Conservation (phyloP, 1,140 invertebrate genomes). For the Drosophila aff. region DNA sequence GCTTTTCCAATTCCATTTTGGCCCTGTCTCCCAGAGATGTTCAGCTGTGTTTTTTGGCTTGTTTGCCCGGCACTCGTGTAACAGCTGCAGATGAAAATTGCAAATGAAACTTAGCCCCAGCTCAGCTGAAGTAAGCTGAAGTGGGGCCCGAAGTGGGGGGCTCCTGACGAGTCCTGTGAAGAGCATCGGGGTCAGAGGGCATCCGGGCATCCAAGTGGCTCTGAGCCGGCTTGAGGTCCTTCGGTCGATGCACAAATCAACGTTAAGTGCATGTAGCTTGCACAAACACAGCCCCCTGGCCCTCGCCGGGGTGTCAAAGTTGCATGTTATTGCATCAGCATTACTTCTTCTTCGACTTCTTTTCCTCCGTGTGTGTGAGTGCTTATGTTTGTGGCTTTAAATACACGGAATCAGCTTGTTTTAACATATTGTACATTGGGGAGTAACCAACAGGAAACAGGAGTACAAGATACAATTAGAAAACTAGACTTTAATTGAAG, state of each 20-base stretch:
- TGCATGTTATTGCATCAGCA: conserved; percentile 80
- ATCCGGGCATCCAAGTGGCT: conserved; percentile 33
- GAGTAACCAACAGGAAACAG: neutral
- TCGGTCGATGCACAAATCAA: conserved; percentile 72
- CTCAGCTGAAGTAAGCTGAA: conserved; percentile 44
- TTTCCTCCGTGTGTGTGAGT: neutral
- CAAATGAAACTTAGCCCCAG: conserved; percentile 75
- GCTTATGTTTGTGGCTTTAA: conserved; percentile 24
- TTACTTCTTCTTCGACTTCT: conserved; percentile 53
- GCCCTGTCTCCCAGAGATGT: conserved; percentile 25
- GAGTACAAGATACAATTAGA: conserved; percentile 11
- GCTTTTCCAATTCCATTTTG: conserved; percentile 70
- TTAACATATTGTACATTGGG: conserved; percentile 6
- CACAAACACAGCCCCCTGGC: conserved; percentile 41
- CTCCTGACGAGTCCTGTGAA: conserved; percentile 15
- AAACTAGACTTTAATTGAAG: neutral
- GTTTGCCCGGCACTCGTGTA: conserved; percentile 62
- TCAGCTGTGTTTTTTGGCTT: conserved; percentile 42
- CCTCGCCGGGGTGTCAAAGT: conserved; percentile 67
- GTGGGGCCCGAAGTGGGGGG: conserved; percentile 4
- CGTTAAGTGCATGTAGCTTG: conserved; percentile 78
- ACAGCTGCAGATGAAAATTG: conserved; percentile 81
- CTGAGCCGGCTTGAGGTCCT: conserved; percentile 49
- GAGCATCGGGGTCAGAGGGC: conserved; percentile 21
- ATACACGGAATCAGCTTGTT: conserved; percentile 15